Conservation (phyloP, 1,140 invertebrate species). For the Drosophila sulfurigaster region DNA sequence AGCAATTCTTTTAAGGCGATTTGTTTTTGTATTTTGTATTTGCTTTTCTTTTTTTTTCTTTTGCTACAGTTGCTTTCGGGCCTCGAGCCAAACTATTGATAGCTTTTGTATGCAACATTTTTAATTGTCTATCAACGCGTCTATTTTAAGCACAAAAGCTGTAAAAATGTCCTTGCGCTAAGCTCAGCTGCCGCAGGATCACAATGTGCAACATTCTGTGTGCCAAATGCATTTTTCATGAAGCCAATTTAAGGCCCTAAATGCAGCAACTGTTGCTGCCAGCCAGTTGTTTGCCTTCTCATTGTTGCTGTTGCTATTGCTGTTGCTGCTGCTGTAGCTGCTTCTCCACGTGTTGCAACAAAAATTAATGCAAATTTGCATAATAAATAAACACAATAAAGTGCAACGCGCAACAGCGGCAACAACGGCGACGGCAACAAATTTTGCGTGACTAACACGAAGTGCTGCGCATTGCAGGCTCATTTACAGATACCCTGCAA, state of each 20-base stretch:
- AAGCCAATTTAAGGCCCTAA: slow-evolving; percentile 64
- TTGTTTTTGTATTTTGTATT: slow-evolving; percentile 4
- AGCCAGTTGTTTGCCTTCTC: neutral
- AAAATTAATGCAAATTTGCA: slow-evolving; percentile 79
- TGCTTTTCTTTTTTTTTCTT: neutral
- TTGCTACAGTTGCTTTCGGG: neutral
- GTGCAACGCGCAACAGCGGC: slow-evolving; percentile 28
- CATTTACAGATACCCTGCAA: slow-evolving; percentile 38
- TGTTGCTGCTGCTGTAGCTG: slow-evolving; percentile 5
- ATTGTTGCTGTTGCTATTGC: slow-evolving; percentile 30
- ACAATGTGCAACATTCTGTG: slow-evolving; percentile 11
- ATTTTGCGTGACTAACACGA: slow-evolving; percentile 64
- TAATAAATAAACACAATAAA: slow-evolving; percentile 81
- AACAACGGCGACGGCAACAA: slow-evolving; percentile 18
- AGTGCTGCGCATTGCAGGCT: slow-evolving; percentile 55
- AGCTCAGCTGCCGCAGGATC: slow-evolving; percentile 24
- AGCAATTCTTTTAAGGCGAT: slow-evolving; percentile 18
- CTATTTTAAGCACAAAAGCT: slow-evolving; percentile 71
- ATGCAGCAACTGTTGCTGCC: slow-evolving; percentile 38
- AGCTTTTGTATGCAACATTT: slow-evolving; percentile 65
- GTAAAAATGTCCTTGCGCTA: slow-evolving; percentile 64
- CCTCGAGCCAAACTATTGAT: slow-evolving; percentile 63
- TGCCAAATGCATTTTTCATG: slow-evolving; percentile 67
- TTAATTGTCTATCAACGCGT: slow-evolving; percentile 73
- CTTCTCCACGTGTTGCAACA: slow-evolving; percentile 67